Percentiles rank a stretch among this genome's conserved stretches.
phyloP scores from a whole-genome alignment of 2,888 invertebrate species.

The Zhengitettix transpicula region DNA sequence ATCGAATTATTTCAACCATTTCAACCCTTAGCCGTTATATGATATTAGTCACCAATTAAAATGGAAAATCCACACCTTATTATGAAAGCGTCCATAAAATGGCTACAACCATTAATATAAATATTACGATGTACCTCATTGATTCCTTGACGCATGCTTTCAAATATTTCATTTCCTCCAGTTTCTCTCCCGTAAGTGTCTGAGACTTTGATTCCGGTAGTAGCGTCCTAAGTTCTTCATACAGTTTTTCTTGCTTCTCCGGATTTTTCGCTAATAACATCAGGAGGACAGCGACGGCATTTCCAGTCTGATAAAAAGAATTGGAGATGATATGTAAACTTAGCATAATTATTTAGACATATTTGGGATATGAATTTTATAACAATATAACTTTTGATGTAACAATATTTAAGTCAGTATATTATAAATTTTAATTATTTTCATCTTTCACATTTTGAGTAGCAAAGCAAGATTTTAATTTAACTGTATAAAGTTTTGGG shows the following conservation, averaged over 20 bases:
- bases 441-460: no score
- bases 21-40: no score
- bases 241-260: constrained; percentile 32
- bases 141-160: constrained; percentile 19
- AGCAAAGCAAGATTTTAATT: no score
- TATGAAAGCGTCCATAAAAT: no score
- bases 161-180: constrained; percentile 22
- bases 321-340: neutral
- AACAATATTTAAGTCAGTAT: no score
- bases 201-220: constrained; percentile 10
- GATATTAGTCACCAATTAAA: no score
- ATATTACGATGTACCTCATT: neutral
- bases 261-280: constrained; percentile 38
- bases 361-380: neutral
- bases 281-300: constrained; percentile 25
- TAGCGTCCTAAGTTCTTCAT: constrained; percentile 19
- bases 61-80: no score
- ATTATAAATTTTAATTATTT: no score
- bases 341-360: constrained; percentile 12
- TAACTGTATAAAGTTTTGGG: no score
- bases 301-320: constrained; percentile 18
- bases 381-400: no score
- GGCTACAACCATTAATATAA: no score
- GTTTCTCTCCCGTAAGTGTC: constrained; percentile 20
- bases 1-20: no score